These are phyloP conservation scores for Amphipoea lucens DNA, from an alignment of 2,888 invertebrate genomes.

Conservation along the genomic window DNA sequence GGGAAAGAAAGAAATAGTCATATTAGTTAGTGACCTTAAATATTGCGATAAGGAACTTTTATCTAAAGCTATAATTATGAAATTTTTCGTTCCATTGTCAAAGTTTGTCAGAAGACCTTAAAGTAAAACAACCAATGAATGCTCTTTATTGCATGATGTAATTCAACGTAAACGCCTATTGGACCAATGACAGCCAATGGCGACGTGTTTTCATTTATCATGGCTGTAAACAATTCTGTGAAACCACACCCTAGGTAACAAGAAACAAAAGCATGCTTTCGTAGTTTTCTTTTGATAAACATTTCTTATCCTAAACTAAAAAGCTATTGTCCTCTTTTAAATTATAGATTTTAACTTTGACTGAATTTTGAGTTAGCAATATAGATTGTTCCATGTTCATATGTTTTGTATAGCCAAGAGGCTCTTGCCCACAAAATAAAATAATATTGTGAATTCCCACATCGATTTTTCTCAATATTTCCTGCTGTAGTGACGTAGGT, in stretches of 20 bases:
- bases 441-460: slow-evolving; percentile 46
- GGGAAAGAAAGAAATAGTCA: not conserved
- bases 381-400: too few species aligned
- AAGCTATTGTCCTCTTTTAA: too few species aligned
- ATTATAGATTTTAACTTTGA: not conserved
- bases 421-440: not conserved
- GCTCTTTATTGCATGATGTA: not conserved
- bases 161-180: slow-evolving; percentile 13
- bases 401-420: not conserved
- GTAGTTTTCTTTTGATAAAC: not conserved
- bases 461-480: slow-evolving; percentile 20
- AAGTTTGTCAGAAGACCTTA: too few species aligned
- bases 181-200: slow-evolving; percentile 35
- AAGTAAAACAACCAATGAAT: slow-evolving; percentile 28
- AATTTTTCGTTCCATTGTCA: not conserved
- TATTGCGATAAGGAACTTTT: slow-evolving; percentile 1
- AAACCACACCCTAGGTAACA: slow-evolving; percentile 30
- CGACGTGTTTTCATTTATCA: not conserved
- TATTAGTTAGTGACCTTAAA: not conserved
- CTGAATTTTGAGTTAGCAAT: not conserved
- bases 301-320: not conserved
- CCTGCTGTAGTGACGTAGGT: slow-evolving; percentile 47
- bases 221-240: not conserved
- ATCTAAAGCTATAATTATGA: not conserved
- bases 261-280: not conserved